Conservation (phyloP, 2,113 vertebrate genomes). For the Dolichallabes microphthalmus region DNA sequence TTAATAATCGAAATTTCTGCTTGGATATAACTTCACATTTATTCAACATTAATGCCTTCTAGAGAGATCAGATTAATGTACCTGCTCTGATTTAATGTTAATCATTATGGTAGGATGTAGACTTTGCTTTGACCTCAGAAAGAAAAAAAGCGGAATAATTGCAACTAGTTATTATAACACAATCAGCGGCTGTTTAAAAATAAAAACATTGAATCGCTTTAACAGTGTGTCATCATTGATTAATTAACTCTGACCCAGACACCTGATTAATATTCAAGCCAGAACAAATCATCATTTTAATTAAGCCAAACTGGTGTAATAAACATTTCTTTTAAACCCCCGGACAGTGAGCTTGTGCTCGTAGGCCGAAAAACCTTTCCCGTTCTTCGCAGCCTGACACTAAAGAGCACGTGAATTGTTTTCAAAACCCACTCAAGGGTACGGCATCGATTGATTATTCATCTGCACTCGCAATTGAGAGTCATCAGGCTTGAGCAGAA, state of each 20-base stretch:
- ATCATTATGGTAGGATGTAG: neutral
- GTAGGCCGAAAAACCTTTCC: neutral
- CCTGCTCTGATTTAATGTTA: neutral
- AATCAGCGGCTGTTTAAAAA: neutral
- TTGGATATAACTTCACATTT: neutral
- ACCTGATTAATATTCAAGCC: neutral
- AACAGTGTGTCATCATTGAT: neutral
- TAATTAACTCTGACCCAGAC: neutral
- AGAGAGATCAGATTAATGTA: neutral
- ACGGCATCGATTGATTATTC: constrained; percentile 29
- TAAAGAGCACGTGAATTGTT: constrained; percentile 26
- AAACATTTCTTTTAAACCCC: neutral
- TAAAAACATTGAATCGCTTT: neutral
- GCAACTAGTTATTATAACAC: neutral
- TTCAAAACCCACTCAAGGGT: constrained; percentile 21
- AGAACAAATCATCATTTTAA: neutral
- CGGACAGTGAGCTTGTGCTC: neutral
- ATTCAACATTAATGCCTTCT: neutral
- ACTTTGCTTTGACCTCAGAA: neutral
- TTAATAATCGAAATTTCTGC: neutral
- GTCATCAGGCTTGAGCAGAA: constrained; percentile 13
- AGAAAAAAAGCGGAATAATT: neutral
- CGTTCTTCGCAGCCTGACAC: neutral
- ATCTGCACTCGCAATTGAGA: constrained; percentile 16
- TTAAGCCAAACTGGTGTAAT: neutral